Percentiles rank a stretch among this genome's conserved stretches.
Conservation (phyloP, 1,140 invertebrate genomes). For the Oreohelix idahoensis region DNA sequence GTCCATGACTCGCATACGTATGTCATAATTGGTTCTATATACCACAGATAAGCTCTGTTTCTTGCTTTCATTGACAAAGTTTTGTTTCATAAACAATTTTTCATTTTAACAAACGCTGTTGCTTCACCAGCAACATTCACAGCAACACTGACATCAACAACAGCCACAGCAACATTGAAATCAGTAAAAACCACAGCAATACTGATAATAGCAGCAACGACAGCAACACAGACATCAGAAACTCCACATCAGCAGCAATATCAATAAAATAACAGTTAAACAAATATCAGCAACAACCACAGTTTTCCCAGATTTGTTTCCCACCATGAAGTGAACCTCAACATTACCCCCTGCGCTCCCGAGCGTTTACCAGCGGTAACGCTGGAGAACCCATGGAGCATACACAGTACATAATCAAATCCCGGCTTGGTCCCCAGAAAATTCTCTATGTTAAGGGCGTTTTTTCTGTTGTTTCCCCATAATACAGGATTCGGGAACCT, state of each 20-base stretch:
- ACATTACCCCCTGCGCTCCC: too few species aligned
- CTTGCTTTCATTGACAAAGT: too few species aligned
- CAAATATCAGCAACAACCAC: neutral
- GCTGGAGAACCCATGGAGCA: too few species aligned
- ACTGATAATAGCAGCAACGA: neutral
- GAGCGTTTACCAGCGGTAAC: too few species aligned
- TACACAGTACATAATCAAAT: too few species aligned
- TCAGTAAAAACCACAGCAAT: neutral
- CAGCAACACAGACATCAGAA: too few species aligned
- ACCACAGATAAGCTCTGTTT: neutral
- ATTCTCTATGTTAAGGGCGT: too few species aligned
- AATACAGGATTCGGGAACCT: too few species aligned
- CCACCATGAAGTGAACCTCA: too few species aligned
- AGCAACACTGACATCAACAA: conserved; percentile 2
- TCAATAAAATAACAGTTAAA: neutral
- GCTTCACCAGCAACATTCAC: neutral
- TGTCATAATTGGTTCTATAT: neutral
- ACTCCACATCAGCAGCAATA: neutral
- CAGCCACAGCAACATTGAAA: neutral
- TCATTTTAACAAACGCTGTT: neutral
- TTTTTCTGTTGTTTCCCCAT: too few species aligned
- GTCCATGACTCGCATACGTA: too few species aligned
- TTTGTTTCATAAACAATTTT: conserved; percentile 1
- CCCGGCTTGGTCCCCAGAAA: too few species aligned
- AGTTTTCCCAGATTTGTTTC: neutral